Base-by-base conservation (phyloP, 2,888 invertebrate genomes). In the Laothoe populi region DNA sequence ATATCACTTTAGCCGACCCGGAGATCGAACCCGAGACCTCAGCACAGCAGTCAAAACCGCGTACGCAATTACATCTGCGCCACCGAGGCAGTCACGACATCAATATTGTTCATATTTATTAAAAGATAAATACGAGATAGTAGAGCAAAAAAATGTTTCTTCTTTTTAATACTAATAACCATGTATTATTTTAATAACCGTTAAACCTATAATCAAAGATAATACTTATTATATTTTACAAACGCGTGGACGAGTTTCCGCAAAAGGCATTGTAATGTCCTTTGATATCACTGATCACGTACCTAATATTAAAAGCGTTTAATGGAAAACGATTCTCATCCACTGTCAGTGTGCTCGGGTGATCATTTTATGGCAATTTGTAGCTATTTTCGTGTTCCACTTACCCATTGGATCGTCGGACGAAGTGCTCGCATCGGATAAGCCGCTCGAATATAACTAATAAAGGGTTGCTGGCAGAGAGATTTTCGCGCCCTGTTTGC, bases 401-500 rank as follows among this genome's bases (percentile, higher is more conserved):
- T 70, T 78, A 67, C 46, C 61, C 74, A 75, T 57, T 69, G 73
- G 69, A 61, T 66, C 70, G 70, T 60, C 40, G 44, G 38, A 21
- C 46, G 53, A 53, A 26, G 38, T 61, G 61, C 46, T 61, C 38
- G 35, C 42, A 57, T 21, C 65, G 69, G 77, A 79, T 78, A 79
- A 79, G 73, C 72, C 44, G 46, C 31, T 24, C 58, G 58, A 64
- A 70, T 74, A 74, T 73, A 75, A 75, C 74, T 71, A 74, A 71
- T 71, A 72, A 66, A 62, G 64, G 60, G 60, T 13, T 35, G 13
- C 3, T 10, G 60, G n/a, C 16, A 40, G 21, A 38, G 24, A 24
- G 66, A 71, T 74, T 72, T 71, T 67, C 58, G 64, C 71, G 70
- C 75, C 65, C 73, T 70, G 58, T 61, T n/a, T 77, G 70, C 64